These are phyloP conservation scores for Oryzias melastigma DNA, from an alignment of 2,113 vertebrate species.

Conservation along the genomic window DNA sequence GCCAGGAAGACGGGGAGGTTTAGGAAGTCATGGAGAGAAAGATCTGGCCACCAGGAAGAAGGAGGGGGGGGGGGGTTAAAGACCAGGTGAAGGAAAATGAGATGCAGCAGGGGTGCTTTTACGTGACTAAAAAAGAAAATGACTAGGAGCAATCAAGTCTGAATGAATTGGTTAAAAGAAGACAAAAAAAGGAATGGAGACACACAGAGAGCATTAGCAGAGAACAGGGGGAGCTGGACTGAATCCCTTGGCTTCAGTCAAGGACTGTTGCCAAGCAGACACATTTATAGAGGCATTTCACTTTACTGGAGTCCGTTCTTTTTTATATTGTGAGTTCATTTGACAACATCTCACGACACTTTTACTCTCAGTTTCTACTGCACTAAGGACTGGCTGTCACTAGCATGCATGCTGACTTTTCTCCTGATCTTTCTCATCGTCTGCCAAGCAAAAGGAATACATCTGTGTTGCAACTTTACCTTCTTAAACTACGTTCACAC, in stretches of 20 bases:
- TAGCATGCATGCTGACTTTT: conserved; percentile 19
- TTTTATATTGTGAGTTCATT: conserved; percentile 35
- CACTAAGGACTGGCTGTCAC: conserved; percentile 50
- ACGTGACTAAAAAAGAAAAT: neutral
- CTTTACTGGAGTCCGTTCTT: neutral
- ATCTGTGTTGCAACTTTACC: too few relatives aligned
- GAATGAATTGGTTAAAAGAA: neutral
- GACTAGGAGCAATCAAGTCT: neutral
- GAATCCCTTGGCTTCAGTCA: neutral
- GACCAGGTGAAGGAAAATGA: conserved; percentile 9
- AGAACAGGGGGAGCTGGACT: neutral
- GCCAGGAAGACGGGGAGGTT: conserved; percentile 33
- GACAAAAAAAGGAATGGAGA: neutral
- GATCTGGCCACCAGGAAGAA: neutral
- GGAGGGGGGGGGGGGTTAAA: conserved; percentile 18
- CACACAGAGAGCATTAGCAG: conserved; percentile 25
- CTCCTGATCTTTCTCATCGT: conserved; percentile 7
- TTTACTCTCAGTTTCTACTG: conserved; percentile 25
- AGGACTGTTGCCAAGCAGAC: neutral
- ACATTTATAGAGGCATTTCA: neutral
- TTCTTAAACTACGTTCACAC: too few relatives aligned
- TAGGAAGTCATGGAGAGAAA: neutral
- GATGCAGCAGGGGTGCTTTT: conserved; percentile 5
- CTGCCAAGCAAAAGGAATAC: neutral
- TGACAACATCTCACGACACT: conserved; percentile 27